These are phyloP conservation scores for Trinectes maculatus DNA, from an alignment of 2,113 vertebrate genomes.

Conservation along the genomic window DNA sequence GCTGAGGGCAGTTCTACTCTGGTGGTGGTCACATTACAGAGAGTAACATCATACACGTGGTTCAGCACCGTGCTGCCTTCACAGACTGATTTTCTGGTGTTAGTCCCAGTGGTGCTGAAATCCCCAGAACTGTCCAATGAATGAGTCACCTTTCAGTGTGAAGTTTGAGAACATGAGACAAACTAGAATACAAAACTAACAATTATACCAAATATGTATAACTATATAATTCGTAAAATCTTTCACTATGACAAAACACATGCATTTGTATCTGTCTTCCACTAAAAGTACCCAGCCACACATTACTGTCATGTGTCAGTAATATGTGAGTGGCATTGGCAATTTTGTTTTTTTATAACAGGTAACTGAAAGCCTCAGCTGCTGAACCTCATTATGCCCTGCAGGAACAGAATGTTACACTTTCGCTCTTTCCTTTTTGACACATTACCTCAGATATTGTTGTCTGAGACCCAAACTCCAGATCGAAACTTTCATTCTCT, in stretches of 20 bases:
- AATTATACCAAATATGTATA: too few relatives aligned
- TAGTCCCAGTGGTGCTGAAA: not conserved
- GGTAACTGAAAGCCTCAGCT: not conserved
- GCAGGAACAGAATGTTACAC: not conserved
- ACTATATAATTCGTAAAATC: too few relatives aligned
- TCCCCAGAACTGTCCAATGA: not conserved
- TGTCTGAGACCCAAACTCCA: not conserved
- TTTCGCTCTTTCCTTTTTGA: not conserved
- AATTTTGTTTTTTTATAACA: not conserved
- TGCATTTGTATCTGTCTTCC: not conserved
- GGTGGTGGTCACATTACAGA: not conserved
- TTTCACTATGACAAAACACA: too few relatives aligned
- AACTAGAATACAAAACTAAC: too few relatives aligned
- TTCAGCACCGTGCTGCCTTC: not conserved
- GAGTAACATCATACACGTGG: not conserved
- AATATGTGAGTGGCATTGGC: not conserved
- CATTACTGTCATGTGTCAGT: not conserved
- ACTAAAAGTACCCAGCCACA: not conserved
- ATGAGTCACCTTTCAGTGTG: not conserved
- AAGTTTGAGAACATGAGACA: too few relatives aligned
- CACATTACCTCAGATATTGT: constrained; percentile 4
- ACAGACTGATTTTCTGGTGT: not conserved
- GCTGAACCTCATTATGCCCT: not conserved
- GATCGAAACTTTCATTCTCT: constrained; percentile 23
- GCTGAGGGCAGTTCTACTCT: not conserved